A percentile compares a stretch with the other conserved stretches of the same genome.
Conservation (phyloP, 2,888 invertebrate genomes). For the Sinhomidia bicolor region DNA sequence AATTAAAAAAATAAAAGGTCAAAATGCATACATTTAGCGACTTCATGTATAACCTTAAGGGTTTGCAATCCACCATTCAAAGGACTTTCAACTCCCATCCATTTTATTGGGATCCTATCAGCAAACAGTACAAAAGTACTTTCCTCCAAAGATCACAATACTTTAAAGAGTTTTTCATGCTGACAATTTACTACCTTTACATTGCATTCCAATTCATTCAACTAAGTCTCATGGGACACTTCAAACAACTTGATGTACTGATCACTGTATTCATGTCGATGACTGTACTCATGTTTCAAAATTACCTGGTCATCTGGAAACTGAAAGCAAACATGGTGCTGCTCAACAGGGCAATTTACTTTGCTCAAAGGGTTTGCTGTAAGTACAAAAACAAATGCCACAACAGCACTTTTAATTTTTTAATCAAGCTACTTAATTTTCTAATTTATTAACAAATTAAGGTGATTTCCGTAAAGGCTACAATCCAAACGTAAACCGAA, state of each 20-base stretch:
- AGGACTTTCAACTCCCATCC: not conserved
- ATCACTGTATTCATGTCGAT: not conserved
- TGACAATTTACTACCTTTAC: not conserved
- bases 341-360: not conserved
- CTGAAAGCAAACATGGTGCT: not conserved
- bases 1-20: not conserved
- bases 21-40: slow-evolving; percentile 52
- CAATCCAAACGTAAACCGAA: slow-evolving; percentile 35
- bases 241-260: not conserved
- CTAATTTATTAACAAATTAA: slow-evolving; percentile 1
- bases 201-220: not conserved
- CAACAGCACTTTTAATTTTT: not conserved
- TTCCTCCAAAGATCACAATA: not conserved
- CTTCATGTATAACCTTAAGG: slow-evolving; percentile 31
- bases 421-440: not conserved
- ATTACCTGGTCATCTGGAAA: not conserved
- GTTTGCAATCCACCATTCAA: not conserved
- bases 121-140: not conserved
- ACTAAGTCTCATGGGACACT: not conserved
- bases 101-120: slow-evolving; percentile 10
- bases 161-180: not conserved
- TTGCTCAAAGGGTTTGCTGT: slow-evolving; percentile 33
- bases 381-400: not conserved
- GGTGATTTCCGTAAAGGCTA: slow-evolving; percentile 41
- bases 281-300: not conserved